Percentiles rank a stretch among this genome's conserved stretches.
Conservation (phyloP, 2,888 invertebrate genomes). For the Noctua pronuba region DNA sequence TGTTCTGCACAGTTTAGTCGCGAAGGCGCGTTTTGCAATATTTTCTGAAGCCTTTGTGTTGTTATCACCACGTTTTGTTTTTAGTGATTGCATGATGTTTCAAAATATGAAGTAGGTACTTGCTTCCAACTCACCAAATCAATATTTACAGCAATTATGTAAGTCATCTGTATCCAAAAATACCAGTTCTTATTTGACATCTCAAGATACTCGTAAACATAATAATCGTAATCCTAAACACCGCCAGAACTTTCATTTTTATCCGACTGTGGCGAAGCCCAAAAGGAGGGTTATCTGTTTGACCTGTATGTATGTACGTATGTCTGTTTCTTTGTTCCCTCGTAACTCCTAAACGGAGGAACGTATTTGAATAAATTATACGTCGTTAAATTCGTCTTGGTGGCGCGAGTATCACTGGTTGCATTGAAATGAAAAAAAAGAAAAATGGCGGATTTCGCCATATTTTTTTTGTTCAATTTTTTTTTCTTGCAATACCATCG, state of each 20-base stretch:
- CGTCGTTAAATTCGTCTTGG: no score
- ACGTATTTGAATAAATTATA: no score
- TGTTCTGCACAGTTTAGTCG: neutral
- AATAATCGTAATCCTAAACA: neutral
- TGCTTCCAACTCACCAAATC: neutral
- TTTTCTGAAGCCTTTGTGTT: neutral
- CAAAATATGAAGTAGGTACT: neutral
- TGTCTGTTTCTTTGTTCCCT: no score
- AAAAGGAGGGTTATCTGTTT: no score
- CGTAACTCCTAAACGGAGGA: no score
- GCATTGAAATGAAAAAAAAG: no score
- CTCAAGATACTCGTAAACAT: neutral
- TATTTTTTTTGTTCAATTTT: no score
- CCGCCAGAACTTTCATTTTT: neutral
- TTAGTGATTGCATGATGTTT: neutral
- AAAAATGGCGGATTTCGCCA: no score
- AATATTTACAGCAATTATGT: neutral
- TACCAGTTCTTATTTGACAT: neutral
- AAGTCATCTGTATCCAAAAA: neutral
- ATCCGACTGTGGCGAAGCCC: no score
- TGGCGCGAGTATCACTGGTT: no score
- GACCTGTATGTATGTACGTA: no score
- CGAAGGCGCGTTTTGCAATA: neutral
- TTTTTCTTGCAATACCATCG: no score
- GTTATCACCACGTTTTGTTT: neutral